Base-by-base conservation (phyloP, 2,888 invertebrate genomes). In the Drosophila anomalata region DNA sequence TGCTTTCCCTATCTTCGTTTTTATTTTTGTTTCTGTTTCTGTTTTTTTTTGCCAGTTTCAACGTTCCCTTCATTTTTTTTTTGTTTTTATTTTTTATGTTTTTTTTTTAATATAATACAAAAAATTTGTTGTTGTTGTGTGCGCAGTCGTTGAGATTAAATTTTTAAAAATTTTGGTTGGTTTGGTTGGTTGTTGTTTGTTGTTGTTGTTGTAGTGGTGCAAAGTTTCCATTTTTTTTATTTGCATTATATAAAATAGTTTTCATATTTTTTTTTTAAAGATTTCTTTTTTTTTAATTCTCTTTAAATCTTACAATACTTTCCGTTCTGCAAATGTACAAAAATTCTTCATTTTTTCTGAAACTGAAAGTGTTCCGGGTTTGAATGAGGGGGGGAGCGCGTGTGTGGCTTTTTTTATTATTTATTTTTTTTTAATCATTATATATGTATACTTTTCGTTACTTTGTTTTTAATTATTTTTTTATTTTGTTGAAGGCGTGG, bases 91-190 rank as follows among this genome's bases (percentile, higher is more conserved):
- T 44, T 47, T 65, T 44, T 11, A 2, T 52, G 54, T 58, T 42
- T n/a, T 44, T 24, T 24, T 75, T 71, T 65, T 39, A 72, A 59
- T 85, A 67, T 82, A 82, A 75, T 83, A 83, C 73, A 86, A 86
- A 87, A 82, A 87, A 78, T 78, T 82, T 82, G 73, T 75, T 72
- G 76, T 82, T 82, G 73, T 75, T 72, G 76, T 84, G 87, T 84
- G 84, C 84, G 84, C 87, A 87, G 87, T 84, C 87, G 84, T 82
- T 82, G 84, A 82, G 87, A 71, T 85, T 79, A 72, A 51, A 63
- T 52, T 63, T 63, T 52, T 63, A 63, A 63, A 63, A 63, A 36
- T 63, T 63, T 63, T 50, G 17, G 58, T 58, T 51, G 24, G 60
- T 61, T 65, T 59, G 52, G 57, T 46, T 41, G 66, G 44, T 51